Evolutionary conservation across 2,113 vertebrate genomes (phyloP), one percentile per base, ranked within the genome.

Genomic region (Chloroceryle aenea): DNA sequence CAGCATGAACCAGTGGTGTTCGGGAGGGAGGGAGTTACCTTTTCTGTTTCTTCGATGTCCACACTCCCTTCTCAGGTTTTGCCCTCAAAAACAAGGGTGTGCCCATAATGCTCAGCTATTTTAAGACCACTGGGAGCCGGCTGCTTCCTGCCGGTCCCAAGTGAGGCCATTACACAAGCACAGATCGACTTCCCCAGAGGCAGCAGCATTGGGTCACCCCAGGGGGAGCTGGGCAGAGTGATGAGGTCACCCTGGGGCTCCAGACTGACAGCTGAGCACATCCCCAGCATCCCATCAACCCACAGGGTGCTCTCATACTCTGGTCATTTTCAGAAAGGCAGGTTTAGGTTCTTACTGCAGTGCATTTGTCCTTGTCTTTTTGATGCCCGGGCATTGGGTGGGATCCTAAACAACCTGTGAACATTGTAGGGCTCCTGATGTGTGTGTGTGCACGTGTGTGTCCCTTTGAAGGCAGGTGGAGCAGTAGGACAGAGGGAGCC

Each of bases 51-150:
- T 87, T 63, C 1, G 0, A 17, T 3, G 62, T 50, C 69, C 40
- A 14, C 7, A 1, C 67, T 91, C 88, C n/a, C 58, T 68, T 42
- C 82, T 26, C 87, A 93, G 94, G 94, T 96, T 91, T 85, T 91
- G 75, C 94, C 82, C 92, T 92, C 88, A 69, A 56, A 81, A 88
- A 69, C 90, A 93, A 77, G 90, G 94, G 86, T 93, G 95, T 90
- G 90, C 86, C 94, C 50, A 18, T 48, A 81, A 43, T 19, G 19
- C 63, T 93, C 63, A 16, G 76, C 88, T 97, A 83, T 80, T 97
- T 84, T 83, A 85, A 72, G 94, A 62, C 63, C 85, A 53, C 52
- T 86, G 64, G 94, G 94, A 95, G 88, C 94, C 0, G 12, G 67
- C 88, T 68, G 75, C 88, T 94, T 97, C 95, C 95, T 94, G 90